These are phyloP conservation scores for Vanessa atalanta DNA, from an alignment of 1,140 invertebrate species.

Conservation along the genomic window DNA sequence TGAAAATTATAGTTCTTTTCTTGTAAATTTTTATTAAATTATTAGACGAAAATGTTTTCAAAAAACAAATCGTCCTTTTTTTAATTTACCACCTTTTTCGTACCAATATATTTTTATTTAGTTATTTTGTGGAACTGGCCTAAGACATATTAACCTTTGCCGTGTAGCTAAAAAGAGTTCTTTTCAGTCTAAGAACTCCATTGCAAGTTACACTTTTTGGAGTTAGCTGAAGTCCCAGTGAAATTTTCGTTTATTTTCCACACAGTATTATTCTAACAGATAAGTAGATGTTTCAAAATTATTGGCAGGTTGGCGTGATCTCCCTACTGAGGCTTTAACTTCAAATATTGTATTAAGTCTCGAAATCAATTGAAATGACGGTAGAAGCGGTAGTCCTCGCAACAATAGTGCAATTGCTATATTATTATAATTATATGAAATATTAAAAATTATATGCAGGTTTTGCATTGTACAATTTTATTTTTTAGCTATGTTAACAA, in stretches of 20 bases:
- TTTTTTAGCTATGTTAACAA: conserved; percentile 78
- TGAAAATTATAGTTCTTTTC: conserved; percentile 60
- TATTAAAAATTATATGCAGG: conserved; percentile 76
- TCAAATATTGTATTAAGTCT: conserved; percentile 59
- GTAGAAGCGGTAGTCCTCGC: conserved; percentile 78
- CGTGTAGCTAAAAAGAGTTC: conserved; percentile 56
- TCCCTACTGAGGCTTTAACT: conserved; percentile 67
- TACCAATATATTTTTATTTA: conserved; percentile 25
- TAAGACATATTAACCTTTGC: conserved; percentile 63
- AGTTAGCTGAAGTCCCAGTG: conserved; percentile 61
- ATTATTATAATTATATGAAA: conserved; percentile 66
- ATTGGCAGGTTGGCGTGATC: conserved; percentile 65
- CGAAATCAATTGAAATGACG: conserved; percentile 61
- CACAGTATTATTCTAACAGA: conserved; percentile 73
- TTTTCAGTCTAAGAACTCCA: conserved; percentile 58
- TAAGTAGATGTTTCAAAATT: conserved; percentile 70
- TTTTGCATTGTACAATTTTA: conserved; percentile 80
- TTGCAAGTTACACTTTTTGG: conserved; percentile 51
- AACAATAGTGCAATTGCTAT: conserved; percentile 80
- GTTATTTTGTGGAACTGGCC: conserved; percentile 56
- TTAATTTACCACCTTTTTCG: conserved; percentile 26
- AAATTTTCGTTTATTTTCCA: conserved; percentile 73
- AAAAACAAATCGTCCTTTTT: conserved; percentile 53
- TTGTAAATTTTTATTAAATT: conserved; percentile 43
- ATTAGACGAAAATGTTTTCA: conserved; percentile 44